Percentiles rank a stretch among this genome's conserved stretches.
Evolutionary conservation across 2,888 invertebrate species (phyloP).

Genomic region (Tricholauxania praeusta): DNA sequence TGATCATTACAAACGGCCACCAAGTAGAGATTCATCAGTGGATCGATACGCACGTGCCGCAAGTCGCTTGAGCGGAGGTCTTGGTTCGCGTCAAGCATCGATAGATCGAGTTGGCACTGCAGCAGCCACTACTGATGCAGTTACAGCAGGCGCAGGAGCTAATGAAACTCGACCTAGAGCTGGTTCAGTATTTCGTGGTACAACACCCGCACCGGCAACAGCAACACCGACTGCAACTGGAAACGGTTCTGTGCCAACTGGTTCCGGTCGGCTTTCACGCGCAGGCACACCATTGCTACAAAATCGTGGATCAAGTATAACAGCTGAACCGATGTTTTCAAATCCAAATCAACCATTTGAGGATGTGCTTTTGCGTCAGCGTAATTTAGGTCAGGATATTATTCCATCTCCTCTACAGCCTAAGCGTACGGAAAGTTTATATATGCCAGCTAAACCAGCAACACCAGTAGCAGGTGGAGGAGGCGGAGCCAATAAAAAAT

Average conservation of each 20-base stretch:
- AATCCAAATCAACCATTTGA: slow-evolving; percentile 78
- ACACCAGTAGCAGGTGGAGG: slow-evolving; percentile 69
- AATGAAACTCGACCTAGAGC: slow-evolving; percentile 68
- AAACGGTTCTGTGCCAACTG: slow-evolving; percentile 71
- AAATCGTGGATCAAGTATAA: slow-evolving; percentile 55
- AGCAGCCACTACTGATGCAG: slow-evolving; percentile 40
- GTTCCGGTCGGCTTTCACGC: slow-evolving; percentile 67
- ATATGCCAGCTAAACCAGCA: slow-evolving; percentile 75
- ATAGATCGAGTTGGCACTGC: slow-evolving; percentile 74
- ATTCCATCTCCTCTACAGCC: slow-evolving; percentile 89
- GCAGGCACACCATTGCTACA: slow-evolving; percentile 69
- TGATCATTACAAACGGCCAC: slow-evolving; percentile 93
- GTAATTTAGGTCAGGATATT: slow-evolving; percentile 88
- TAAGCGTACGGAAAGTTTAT: slow-evolving; percentile 91
- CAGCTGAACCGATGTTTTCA: slow-evolving; percentile 69
- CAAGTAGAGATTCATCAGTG: slow-evolving; percentile 88
- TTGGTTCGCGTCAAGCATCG: slow-evolving; percentile 81
- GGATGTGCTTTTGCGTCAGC: slow-evolving; percentile 83
- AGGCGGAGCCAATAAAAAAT: slow-evolving; percentile 66
- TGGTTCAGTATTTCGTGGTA: slow-evolving; percentile 71
- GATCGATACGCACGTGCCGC: slow-evolving; percentile 83
- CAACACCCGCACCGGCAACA: slow-evolving; percentile 59
- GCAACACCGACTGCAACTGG: slow-evolving; percentile 69
- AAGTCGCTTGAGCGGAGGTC: slow-evolving; percentile 71
- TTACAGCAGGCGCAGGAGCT: slow-evolving; percentile 31